A percentile compares a stretch with the other conserved stretches of the same genome.
Evolutionary conservation across 2,113 vertebrate genomes (phyloP).

Genomic region (Neopipo cinnamomea): DNA sequence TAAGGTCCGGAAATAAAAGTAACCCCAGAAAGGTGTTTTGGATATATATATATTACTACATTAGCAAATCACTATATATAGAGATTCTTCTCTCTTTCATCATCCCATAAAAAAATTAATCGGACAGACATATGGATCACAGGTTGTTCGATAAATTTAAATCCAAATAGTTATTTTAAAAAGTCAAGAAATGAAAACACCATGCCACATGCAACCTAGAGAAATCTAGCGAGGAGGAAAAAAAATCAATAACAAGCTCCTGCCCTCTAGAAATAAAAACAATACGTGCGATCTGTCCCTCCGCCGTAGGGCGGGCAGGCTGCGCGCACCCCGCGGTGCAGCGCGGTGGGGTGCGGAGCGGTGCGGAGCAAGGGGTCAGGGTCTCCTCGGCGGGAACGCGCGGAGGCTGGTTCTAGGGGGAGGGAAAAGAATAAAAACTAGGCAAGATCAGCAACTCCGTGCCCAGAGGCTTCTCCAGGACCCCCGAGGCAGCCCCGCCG

Average conservation of each 20-base stretch:
- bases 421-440: neutral
- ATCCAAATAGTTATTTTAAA: neutral
- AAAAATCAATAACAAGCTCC: neutral
- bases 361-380: neutral
- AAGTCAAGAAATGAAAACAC: constrained; percentile 5
- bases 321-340: neutral
- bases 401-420: neutral
- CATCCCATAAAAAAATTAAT: constrained; percentile 38
- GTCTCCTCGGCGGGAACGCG: neutral
- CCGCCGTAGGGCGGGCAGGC: neutral
- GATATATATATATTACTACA: neutral
- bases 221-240: neutral
- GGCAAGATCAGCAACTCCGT: neutral
- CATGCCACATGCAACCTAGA: neutral
- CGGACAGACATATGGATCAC: constrained; percentile 39
- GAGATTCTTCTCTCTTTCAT: constrained; percentile 50
- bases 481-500: neutral
- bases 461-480: neutral
- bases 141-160: constrained; percentile 49
- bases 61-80: constrained; percentile 25
- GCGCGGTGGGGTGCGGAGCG: neutral
- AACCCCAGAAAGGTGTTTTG: constrained; percentile 34
- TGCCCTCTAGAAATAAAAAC: neutral
- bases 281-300: neutral
- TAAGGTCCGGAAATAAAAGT: constrained; percentile 21